Conservation (phyloP, 2,797 vertebrate species). For the Myotis planiceps region DNA sequence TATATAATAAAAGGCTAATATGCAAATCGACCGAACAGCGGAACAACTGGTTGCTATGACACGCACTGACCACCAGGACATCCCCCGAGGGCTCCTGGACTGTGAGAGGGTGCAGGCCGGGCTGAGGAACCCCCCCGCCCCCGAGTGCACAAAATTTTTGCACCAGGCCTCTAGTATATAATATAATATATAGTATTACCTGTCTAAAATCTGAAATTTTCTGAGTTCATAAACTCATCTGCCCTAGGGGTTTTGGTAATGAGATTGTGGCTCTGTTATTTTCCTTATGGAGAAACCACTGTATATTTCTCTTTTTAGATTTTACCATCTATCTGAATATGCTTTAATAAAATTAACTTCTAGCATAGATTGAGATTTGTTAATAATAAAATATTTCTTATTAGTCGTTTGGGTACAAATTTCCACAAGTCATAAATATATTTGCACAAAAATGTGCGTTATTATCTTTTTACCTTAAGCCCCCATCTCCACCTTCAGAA, state of each 20-base stretch:
- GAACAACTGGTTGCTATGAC: no score
- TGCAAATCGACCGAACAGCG: no score
- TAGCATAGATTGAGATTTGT: background rate
- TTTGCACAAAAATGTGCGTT: background rate
- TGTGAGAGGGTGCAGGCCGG: no score
- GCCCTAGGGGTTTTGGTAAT: background rate
- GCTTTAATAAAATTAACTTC: constrained; percentile 35
- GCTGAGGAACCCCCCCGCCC: no score
- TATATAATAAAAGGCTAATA: no score
- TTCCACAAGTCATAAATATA: constrained; percentile 15
- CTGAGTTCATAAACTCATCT: background rate
- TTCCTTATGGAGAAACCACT: background rate
- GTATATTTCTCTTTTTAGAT: background rate
- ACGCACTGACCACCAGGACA: no score
- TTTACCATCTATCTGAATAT: background rate
- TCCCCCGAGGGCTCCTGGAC: no score
- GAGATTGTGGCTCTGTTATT: background rate
- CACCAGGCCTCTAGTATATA: background rate
- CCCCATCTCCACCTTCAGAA: background rate
- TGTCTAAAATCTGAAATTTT: background rate
- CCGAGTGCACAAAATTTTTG: no score
- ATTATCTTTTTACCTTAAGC: background rate
- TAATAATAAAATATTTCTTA: background rate
- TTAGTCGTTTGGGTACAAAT: background rate
- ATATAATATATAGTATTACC: background rate